Percentiles rank a stretch among this genome's conserved stretches.
These are phyloP conservation scores for Penaeus vannamei DNA, from an alignment of 1,140 invertebrate species.

Conservation along the genomic window DNA sequence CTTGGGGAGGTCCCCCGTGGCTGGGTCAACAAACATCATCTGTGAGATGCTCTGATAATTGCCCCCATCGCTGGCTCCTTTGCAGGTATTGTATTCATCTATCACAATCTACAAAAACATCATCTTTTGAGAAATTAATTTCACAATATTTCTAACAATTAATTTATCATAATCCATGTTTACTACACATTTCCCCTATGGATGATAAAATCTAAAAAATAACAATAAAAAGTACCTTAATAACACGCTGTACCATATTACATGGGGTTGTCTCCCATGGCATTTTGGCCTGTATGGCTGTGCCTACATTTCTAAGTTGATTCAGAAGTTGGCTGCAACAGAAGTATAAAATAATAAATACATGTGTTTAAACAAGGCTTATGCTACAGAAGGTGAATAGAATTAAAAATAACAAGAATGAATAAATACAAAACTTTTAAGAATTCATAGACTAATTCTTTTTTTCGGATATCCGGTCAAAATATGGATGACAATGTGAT, in stretches of 20 bases:
- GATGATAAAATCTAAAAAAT: neutral
- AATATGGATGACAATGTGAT: too few relatives aligned
- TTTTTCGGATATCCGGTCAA: too few relatives aligned
- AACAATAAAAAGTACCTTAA: slow-evolving; percentile 35
- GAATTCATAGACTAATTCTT: too few relatives aligned
- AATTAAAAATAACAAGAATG: too few relatives aligned
- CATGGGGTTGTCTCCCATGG: slow-evolving; percentile 52
- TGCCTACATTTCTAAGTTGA: slow-evolving; percentile 40
- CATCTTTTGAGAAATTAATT: neutral
- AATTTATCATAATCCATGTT: too few relatives aligned
- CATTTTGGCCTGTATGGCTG: slow-evolving; percentile 47
- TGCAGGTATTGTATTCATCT: slow-evolving; percentile 53
- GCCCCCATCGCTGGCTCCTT: slow-evolving; percentile 34
- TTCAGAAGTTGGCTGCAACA: slow-evolving; percentile 40
- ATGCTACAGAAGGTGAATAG: neutral
- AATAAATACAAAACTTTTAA: too few relatives aligned
- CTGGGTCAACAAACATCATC: slow-evolving; percentile 48
- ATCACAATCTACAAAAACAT: slow-evolving; percentile 34
- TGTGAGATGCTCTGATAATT: slow-evolving; percentile 28
- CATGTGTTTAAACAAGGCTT: neutral
- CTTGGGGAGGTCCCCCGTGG: slow-evolving; percentile 44
- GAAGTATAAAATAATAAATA: neutral
- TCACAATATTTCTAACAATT: neutral
- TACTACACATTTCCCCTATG: neutral
- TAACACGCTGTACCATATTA: slow-evolving; percentile 55